These are phyloP conservation scores for Aldabrachelys gigantea DNA, from an alignment of 2,113 vertebrate genomes.

Conservation along the genomic window DNA sequence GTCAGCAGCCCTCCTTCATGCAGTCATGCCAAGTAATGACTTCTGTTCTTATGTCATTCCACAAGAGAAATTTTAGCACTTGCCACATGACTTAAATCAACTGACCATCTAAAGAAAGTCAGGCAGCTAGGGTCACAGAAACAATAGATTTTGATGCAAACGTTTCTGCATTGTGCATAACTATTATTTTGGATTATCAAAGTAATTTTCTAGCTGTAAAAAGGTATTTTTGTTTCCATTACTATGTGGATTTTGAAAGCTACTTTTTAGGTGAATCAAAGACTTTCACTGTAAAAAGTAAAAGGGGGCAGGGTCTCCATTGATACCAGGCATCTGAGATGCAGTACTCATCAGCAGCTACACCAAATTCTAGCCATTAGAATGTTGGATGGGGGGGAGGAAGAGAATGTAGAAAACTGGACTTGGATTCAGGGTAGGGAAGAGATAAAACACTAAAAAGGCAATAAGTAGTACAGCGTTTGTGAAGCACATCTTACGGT, in stretches of 20 bases:
- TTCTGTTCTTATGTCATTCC: constrained; percentile 67
- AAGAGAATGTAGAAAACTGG: neutral
- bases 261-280: neutral
- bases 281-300: neutral
- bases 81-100: constrained; percentile 75
- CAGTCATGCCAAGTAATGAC: constrained; percentile 59
- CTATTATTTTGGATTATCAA: neutral
- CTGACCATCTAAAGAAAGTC: constrained; percentile 51
- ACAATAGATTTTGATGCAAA: constrained; percentile 19
- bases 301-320: neutral
- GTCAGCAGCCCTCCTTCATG: constrained; percentile 69
- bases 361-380: neutral
- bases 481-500: neutral
- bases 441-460: neutral
- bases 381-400: neutral
- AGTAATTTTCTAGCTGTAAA: neutral
- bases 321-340: neutral
- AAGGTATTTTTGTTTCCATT: neutral
- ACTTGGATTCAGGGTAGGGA: neutral
- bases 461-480: neutral
- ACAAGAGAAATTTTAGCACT: constrained; percentile 67
- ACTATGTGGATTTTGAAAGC: neutral
- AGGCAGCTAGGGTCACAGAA: constrained; percentile 40
- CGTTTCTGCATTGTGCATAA: neutral
- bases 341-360: neutral